Evolutionary conservation across 2,113 vertebrate species (phyloP).

Genomic region (Istiophorus platypterus): DNA sequence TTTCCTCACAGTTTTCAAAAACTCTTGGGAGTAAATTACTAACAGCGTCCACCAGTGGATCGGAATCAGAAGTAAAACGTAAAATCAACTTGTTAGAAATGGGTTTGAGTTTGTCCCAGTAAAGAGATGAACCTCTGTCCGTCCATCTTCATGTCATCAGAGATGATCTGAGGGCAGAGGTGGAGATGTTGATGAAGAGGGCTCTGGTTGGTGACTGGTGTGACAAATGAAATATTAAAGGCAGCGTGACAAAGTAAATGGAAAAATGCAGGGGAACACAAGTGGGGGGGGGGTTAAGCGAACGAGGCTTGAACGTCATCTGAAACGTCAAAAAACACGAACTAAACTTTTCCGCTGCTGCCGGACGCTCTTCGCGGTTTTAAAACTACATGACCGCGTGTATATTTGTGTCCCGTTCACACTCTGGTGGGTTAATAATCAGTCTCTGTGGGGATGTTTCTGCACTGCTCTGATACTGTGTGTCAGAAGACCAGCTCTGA

Average conservation of each 20-base stretch:
- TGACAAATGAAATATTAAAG: no score
- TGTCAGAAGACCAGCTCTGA: constrained; percentile 69
- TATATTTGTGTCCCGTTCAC: no score
- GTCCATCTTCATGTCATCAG: background rate
- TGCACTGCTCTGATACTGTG: constrained; percentile 59
- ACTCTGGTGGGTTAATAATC: constrained; percentile 43
- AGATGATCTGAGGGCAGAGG: background rate
- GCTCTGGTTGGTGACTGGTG: no score
- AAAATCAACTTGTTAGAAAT: background rate
- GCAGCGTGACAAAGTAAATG: no score
- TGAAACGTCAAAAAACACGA: no score
- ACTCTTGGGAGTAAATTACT: background rate
- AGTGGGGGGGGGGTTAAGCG: no score
- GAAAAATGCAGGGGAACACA: no score
- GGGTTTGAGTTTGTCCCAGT: background rate
- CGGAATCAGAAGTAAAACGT: no score
- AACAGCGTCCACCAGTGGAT: background rate
- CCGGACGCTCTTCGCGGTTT: no score
- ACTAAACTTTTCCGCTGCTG: no score
- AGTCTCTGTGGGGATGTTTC: constrained; percentile 56
- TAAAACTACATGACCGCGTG: no score
- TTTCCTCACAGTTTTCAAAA: background rate
- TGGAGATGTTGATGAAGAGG: background rate
- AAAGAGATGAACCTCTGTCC: background rate
- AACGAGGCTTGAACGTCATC: no score